Evolutionary conservation across 1,140 invertebrate species (phyloP), one percentile per base, ranked within the genome.

Genomic region (Ostrea edulis): DNA sequence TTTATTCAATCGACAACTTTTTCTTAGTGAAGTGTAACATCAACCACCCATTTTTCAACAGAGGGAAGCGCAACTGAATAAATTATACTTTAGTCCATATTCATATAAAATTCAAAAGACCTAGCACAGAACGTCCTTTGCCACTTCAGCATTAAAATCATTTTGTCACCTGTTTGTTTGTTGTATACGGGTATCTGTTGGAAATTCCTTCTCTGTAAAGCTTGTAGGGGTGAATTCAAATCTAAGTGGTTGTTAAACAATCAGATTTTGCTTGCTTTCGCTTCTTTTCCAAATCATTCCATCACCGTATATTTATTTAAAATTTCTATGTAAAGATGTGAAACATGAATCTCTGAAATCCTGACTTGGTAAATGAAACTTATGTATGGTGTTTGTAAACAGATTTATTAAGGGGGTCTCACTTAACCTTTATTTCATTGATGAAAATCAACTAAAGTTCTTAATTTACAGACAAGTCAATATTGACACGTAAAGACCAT

Each of bases 401-500:
- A 71, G 22, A 12, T n/a, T 71, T 71, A 71, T 71, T 71, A 71
- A 29, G 25, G 12, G 29, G 22, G 68, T 11, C 68, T 71, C 11
- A 35, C 22, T 71, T 25, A 71, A 29, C 9, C 25, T 71, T 25
- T 68, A n/a, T 58, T 58, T 58, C 20, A 58, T 17, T 58, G 14
- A 20, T 29, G 68, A 71, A 29, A 25, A 71, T 71, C 22, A 71
- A 3, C 25, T 29, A 25, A 71, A 71, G 68, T 71, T 71, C 8
- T 71, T 71, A 71, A 25, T 71, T 58, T 71, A 68, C 25, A 25
- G 68, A 35, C 12, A 14, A 71, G 68, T 71, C 68, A 71, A 35
- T 71, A 29, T 71, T 35, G 68, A 12, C 14, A 29, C 25, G 29
- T 25, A 71, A 71, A 71, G 14, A 14, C 8, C 11, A 35, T 11